These are phyloP conservation scores for Neolamprologus longior DNA, from an alignment of 2,113 vertebrate species.

Conservation along the genomic window DNA sequence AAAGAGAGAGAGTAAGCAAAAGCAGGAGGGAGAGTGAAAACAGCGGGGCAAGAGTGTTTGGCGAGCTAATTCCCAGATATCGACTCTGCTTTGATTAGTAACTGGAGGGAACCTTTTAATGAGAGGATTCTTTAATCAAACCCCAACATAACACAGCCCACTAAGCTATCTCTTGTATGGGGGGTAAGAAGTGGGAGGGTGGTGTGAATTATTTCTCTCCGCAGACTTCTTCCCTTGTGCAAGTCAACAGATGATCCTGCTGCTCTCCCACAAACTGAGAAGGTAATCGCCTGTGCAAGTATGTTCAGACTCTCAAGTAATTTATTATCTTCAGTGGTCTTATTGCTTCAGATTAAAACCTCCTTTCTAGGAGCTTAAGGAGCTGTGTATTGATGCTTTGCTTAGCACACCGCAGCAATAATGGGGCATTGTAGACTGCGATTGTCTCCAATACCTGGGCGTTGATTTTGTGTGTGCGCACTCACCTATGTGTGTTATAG, in stretches of 20 bases:
- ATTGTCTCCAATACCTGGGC: conserved; percentile 13
- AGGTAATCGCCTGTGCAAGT: conserved; percentile 30
- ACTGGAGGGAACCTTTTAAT: conserved; percentile 69
- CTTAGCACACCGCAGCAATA: conserved; percentile 5
- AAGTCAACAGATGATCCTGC: conserved; percentile 42
- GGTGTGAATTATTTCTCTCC: conserved; percentile 10
- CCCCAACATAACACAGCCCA: conserved; percentile 45
- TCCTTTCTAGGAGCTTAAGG: conserved; percentile 3
- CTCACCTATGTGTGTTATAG: background rate
- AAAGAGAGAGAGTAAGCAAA: background rate
- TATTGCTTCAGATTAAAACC: conserved; percentile 36
- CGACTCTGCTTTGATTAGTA: conserved; percentile 60
- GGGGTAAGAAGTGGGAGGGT: background rate
- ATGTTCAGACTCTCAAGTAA: conserved; percentile 14
- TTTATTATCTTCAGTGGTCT: conserved; percentile 24
- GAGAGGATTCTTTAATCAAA: conserved; percentile 64
- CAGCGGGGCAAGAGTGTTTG: conserved; percentile 45
- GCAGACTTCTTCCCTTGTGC: background rate
- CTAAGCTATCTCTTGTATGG: conserved; percentile 10
- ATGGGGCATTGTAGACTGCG: background rate
- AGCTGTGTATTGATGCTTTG: conserved; percentile 8
- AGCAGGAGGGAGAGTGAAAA: conserved; percentile 7
- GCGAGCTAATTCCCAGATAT: conserved; percentile 59
- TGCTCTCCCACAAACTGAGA: conserved; percentile 32
- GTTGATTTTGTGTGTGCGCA: background rate